Conservation (phyloP, 2,113 vertebrate species). For the Halichoeres trimaculatus region DNA sequence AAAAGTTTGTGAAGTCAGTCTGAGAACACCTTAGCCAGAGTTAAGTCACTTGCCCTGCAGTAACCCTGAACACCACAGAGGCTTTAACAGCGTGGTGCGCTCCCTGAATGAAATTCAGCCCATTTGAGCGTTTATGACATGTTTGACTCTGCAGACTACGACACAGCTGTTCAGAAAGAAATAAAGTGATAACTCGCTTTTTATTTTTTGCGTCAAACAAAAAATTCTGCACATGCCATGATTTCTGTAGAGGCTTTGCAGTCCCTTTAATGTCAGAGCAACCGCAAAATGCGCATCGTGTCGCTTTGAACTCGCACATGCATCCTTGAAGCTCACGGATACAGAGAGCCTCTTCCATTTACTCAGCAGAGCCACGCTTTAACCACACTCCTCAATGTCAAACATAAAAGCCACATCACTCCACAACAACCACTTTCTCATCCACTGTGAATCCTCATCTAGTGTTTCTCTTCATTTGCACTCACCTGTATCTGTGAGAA, state of each 20-base stretch:
- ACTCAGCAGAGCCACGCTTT: conserved; percentile 9
- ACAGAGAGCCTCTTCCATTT: background rate
- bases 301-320: background rate
- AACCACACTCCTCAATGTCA: background rate
- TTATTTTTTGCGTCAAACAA: background rate
- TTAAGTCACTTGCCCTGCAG: conserved; percentile 54
- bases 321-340: background rate
- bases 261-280: background rate
- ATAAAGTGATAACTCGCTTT: background rate
- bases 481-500: conserved; percentile 54
- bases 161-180: conserved; percentile 8
- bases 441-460: background rate
- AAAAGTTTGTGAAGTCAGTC: conserved; percentile 24
- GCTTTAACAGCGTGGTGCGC: conserved; percentile 55
- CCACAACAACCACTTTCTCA: background rate
- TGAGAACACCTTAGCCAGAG: conserved; percentile 22
- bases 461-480: background rate
- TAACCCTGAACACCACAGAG: conserved; percentile 60
- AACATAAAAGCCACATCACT: background rate
- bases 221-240: background rate
- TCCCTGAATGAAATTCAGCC: background rate
- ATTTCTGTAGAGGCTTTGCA: background rate
- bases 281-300: background rate
- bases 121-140: conserved; percentile 8
- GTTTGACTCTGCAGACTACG: conserved; percentile 1